Evolutionary conservation across 2,113 vertebrate species (phyloP), one percentile per base, ranked within the genome.

Genomic region (Sialia sialis): DNA sequence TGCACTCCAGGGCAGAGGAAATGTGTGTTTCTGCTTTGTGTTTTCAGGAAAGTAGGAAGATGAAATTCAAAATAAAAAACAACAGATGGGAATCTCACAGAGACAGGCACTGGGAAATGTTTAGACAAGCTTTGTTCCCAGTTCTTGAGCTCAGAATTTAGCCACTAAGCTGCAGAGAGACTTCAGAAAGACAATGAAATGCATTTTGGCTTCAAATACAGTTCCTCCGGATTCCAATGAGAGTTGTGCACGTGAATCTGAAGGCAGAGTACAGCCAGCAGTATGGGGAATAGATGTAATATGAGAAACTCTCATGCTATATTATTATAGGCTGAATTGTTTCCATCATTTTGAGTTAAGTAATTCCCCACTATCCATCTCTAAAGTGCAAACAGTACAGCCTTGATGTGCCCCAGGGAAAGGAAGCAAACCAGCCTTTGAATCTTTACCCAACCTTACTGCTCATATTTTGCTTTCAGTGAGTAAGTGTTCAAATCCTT

Each of bases 401-500:
- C 68, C 88, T 92, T 78, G 90, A 72, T 85, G 60, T 94, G 84
- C 95, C 88, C 76, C 44, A 91, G 94, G 96, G 96, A 96, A 75
- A 94, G 95, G 93, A 93, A 94, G 93, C 21, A 95, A 94, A 95
- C 83, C 93, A 91, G 91, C 75, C 86, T 95, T 93, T 95, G 94
- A 95, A 93, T 97, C 92, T 94, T 89, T 97, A 91, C 94, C 87
- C 94, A 97, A 78, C 91, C 94, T 96, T 96, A 80, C 91, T 91
- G 95, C 74, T 97, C 95, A 74, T 88, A 89, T 94, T 97, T 97
- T 95, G 94, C 93, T 96, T 96, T 95, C 92, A 91, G 64, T 96
- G 92, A 96, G 83, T 96, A 94, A 96, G 89, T 87, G 93, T 90
- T 97, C 94, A 94, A 95, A 96, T 97, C 95, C 91, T 96, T 97